phyloP scores from a whole-genome alignment of 2,888 invertebrate genomes.

The Parochlus steinenii region DNA sequence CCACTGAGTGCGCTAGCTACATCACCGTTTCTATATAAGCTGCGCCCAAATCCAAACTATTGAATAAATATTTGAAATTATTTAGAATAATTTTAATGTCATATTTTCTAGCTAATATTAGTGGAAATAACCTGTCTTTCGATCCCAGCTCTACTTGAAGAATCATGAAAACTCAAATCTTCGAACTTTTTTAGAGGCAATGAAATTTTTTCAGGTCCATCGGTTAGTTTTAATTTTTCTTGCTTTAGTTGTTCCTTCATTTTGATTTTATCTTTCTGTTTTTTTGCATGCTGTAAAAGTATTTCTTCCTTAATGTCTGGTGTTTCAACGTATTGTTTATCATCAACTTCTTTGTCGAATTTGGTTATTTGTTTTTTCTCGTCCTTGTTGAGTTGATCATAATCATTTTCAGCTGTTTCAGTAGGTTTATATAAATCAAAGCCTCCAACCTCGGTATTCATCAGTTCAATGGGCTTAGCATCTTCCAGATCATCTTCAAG shows the following conservation, averaged over 20 bases:
- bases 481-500: slow-evolving; percentile 30
- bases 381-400: slow-evolving; percentile 24
- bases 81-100: neutral
- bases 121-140: too few species aligned
- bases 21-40: slow-evolving; percentile 33
- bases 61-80: neutral
- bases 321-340: slow-evolving; percentile 30
- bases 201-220: slow-evolving; percentile 36
- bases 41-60: slow-evolving; percentile 8
- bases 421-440: slow-evolving; percentile 7
- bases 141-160: too few species aligned
- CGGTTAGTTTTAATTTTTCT: slow-evolving; percentile 35
- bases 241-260: slow-evolving; percentile 27
- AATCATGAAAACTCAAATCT: too few species aligned
- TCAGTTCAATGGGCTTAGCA: slow-evolving; percentile 15
- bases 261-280: slow-evolving; percentile 21
- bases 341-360: slow-evolving; percentile 28
- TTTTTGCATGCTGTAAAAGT: slow-evolving; percentile 20
- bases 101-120: slow-evolving; percentile 2
- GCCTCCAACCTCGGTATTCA: neutral
- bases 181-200: slow-evolving; percentile 35
- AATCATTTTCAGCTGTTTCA: slow-evolving; percentile 14
- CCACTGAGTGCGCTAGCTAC: slow-evolving; percentile 41
- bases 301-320: slow-evolving; percentile 25
- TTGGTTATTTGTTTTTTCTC: slow-evolving; percentile 23